Conservation (phyloP, 2,888 invertebrate genomes). For the Lacanobia wlatinum region DNA sequence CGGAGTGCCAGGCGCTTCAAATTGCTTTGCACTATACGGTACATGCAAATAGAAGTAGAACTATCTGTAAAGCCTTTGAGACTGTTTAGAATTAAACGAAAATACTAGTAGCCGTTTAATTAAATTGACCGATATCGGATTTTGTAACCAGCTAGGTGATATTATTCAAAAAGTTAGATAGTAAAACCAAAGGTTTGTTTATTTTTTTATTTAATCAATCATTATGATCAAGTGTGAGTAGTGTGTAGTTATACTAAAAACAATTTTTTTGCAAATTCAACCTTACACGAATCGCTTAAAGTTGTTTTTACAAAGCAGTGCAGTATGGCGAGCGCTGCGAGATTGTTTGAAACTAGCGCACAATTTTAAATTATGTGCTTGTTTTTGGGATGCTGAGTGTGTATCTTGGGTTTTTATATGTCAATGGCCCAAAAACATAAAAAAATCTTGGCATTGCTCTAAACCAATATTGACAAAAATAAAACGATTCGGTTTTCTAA, state of each 20-base stretch:
- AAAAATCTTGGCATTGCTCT: not conserved
- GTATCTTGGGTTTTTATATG: too few species aligned
- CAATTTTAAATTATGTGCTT: too few species aligned
- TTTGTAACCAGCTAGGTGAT: not conserved
- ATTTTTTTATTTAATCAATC: too few species aligned
- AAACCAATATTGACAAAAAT: not conserved
- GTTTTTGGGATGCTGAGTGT: too few species aligned
- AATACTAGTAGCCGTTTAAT: constrained; percentile 25
- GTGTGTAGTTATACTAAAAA: too few species aligned
- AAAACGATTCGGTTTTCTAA: not conserved
- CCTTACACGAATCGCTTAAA: too few species aligned
- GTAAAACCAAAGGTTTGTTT: too few species aligned
- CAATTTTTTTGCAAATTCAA: too few species aligned
- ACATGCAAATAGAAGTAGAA: constrained; percentile 52
- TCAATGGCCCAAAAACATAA: not conserved
- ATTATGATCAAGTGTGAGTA: too few species aligned
- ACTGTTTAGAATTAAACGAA: constrained; percentile 37
- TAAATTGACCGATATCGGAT: not conserved
- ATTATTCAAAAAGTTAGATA: not conserved
- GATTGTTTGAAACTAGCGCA: too few species aligned
- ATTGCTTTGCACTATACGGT: constrained; percentile 66
- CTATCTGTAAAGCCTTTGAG: constrained; percentile 43
- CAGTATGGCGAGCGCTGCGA: too few species aligned
- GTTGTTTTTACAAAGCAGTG: too few species aligned
- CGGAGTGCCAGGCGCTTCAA: constrained; percentile 66